Evolutionary conservation across 2,113 vertebrate genomes (phyloP).

Genomic region (Mormyrus lacerda): DNA sequence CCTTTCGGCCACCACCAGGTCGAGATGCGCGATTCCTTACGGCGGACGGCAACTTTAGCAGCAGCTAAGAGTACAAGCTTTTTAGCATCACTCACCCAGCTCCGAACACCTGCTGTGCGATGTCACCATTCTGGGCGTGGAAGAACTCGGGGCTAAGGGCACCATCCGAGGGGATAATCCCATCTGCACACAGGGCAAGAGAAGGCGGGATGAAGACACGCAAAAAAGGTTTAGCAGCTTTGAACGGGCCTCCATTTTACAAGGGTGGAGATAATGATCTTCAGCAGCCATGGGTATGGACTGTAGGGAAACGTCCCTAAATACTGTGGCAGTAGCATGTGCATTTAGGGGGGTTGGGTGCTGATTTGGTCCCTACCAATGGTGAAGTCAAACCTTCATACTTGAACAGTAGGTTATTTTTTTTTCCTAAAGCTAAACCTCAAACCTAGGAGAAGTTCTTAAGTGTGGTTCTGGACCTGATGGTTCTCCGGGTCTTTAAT

Average conservation of each 20-base stretch:
- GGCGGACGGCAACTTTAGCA: background rate
- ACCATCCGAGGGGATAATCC: slow-evolving; percentile 76
- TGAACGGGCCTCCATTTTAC: background rate
- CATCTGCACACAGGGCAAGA: slow-evolving; percentile 59
- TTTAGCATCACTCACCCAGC: slow-evolving; percentile 56
- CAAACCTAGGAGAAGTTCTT: background rate
- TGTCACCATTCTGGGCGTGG: slow-evolving; percentile 75
- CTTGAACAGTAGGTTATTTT: background rate
- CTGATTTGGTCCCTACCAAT: background rate
- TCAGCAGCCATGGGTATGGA: background rate
- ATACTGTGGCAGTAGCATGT: background rate
- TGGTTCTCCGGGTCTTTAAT: background rate
- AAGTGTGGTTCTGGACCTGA: background rate
- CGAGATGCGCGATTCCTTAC: background rate
- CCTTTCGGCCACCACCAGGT: background rate
- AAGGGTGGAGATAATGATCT: background rate
- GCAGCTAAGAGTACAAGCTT: background rate
- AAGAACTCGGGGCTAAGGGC: slow-evolving; percentile 82
- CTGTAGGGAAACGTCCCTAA: background rate
- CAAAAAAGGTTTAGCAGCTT: background rate
- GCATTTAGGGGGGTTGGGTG: background rate
- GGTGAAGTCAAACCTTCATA: background rate
- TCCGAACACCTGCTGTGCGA: slow-evolving; percentile 63
- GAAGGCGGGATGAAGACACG: background rate
- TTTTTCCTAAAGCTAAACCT: background rate